Percentiles rank a stretch among this genome's conserved stretches.
Evolutionary conservation across 1,140 invertebrate genomes (phyloP).

Genomic region (Elymnias hypermnestra): DNA sequence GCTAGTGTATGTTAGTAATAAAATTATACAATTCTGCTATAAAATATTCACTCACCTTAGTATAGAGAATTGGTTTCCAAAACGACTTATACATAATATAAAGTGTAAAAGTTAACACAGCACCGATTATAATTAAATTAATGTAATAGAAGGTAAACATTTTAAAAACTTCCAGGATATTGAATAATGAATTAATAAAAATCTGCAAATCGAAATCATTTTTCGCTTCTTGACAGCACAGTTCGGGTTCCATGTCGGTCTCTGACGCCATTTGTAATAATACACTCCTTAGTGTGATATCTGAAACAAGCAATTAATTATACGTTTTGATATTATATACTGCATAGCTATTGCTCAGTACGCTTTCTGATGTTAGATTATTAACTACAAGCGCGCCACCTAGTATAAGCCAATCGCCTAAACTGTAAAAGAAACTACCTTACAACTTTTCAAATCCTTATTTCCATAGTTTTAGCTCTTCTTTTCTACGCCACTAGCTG

Average conservation of each 20-base stretch:
- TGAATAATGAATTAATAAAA: conserved; percentile 3
- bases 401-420: too few species aligned
- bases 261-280: conserved; percentile 3
- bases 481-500: too few species aligned
- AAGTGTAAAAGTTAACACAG: conserved; percentile 24
- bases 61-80: conserved; percentile 39
- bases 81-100: conserved; percentile 42
- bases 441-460: too few species aligned
- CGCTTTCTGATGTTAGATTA: too few species aligned
- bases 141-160: conserved; percentile 23
- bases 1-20: too few species aligned
- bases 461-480: too few species aligned
- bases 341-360: background rate
- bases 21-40: background rate
- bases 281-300: background rate
- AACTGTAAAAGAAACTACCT: too few species aligned
- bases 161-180: conserved; percentile 9
- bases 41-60: conserved; percentile 37
- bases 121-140: conserved; percentile 21
- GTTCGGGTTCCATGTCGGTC: background rate
- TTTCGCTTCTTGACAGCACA: background rate
- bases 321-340: background rate
- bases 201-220: background rate
- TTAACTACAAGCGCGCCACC: too few species aligned
- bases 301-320: conserved; percentile 1